Base-by-base conservation (phyloP, 2,888 invertebrate genomes). In the Erebia aethiops region DNA sequence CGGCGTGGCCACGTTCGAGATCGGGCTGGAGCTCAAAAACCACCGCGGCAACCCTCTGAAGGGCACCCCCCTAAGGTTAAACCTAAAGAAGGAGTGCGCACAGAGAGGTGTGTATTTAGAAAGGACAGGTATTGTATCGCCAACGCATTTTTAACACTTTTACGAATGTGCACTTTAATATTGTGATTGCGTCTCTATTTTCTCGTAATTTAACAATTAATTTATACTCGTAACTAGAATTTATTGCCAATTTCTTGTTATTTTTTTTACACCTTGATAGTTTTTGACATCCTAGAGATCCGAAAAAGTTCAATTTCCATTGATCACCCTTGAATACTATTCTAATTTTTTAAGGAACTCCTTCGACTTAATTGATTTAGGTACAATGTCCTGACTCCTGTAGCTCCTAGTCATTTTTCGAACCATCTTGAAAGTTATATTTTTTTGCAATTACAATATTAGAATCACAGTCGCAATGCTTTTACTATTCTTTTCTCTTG, bases 81-180 rank as follows among this genome's bases (percentile, higher is more conserved):
- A 96, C 90, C 95, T 98, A 87, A 96, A 97, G 92, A 98, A 98
- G 95, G 98, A 98, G 95, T 98, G 98, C 95, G 96, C 97, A 89
- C 97, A 97, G 94, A 96, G 97, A 96, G 97, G 97, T 97, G 96
- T 96, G 96, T 96, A 95, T 95, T 94, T 95, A 90, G 92, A 92
- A 92, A 92, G 90, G 92, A 91, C 94, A 94, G 94, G 94, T 94
- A 94, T 94, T 89, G 94, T 94, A 94, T 94, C 94, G 93, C 93
- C 94, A 92, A 93, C 91, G 93, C 93, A 93, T 93, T 94, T 93
- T 93, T 94, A 94, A 94, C 94, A 90, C 91, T 93, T 87, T 81
- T 81, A 83, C 87, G 86, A 80, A 81, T 86, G 84, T 83, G 85
- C 81, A 87, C 83, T 84, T 84, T 77, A 76, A 73, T 83, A 75